Conservation (phyloP, 2,797 vertebrate genomes). For the Anas bernieri region DNA sequence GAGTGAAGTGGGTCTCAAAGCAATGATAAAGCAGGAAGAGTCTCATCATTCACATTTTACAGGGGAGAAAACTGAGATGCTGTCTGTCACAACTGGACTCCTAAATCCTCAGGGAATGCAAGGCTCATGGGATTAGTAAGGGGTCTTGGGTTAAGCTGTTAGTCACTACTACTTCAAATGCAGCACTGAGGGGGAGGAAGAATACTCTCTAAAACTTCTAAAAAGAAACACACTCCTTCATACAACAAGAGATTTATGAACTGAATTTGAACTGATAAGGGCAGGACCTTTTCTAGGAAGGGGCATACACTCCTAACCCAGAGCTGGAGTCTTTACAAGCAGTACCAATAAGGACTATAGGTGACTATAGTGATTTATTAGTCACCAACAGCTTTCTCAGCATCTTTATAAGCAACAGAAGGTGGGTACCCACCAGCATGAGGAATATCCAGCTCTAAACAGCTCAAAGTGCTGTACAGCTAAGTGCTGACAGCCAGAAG, state of each 20-base stretch:
- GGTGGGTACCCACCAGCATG: background rate
- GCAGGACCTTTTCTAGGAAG: conserved; percentile 30
- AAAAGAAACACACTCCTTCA: background rate
- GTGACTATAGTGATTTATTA: conserved; percentile 54
- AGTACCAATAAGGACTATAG: background rate
- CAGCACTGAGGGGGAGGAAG: background rate
- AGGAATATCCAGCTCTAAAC: conserved; percentile 10
- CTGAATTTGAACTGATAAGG: conserved; percentile 51
- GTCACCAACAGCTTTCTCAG: conserved; percentile 38
- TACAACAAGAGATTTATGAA: conserved; percentile 31
- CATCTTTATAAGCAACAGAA: conserved; percentile 34
- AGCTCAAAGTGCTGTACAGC: background rate
- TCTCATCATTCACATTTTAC: background rate
- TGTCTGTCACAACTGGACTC: background rate
- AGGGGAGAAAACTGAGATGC: background rate
- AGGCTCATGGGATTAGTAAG: background rate
- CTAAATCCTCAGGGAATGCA: background rate
- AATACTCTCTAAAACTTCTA: background rate
- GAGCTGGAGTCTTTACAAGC: conserved; percentile 28
- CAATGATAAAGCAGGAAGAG: background rate
- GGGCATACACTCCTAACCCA: background rate
- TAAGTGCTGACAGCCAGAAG: conserved; percentile 58
- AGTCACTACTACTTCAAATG: background rate
- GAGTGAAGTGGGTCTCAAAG: background rate
- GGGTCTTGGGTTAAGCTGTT: background rate